phyloP scores from a whole-genome alignment of 2,888 invertebrate species.

The Tromatobia lineatoria region DNA sequence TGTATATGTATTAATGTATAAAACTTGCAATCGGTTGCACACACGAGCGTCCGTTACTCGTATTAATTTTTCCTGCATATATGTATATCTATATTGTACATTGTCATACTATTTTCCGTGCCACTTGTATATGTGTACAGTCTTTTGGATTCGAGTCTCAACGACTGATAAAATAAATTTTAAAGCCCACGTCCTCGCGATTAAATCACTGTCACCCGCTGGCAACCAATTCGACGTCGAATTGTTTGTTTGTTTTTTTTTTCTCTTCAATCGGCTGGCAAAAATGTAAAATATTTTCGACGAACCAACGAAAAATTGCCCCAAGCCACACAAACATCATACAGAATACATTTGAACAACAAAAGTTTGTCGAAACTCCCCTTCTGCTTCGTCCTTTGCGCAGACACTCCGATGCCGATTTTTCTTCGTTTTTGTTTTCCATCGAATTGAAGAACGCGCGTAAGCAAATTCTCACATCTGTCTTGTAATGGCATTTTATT shows the following conservation, averaged over 20 bases:
- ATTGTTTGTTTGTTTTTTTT: background rate
- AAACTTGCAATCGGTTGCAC: conserved; percentile 38
- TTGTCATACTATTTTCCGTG: conserved; percentile 45
- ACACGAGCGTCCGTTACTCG: conserved; percentile 44
- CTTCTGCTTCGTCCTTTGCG: conserved; percentile 54
- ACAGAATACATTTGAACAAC: conserved; percentile 33
- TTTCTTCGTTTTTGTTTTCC: conserved; percentile 14
- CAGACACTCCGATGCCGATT: conserved; percentile 41
- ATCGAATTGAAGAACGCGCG: conserved; percentile 29
- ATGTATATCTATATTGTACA: conserved; percentile 59
- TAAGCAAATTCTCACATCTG: conserved; percentile 36
- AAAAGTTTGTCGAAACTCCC: conserved; percentile 38
- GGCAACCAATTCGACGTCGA: conserved; percentile 1
- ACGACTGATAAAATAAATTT: conserved; percentile 7
- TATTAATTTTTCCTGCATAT: conserved; percentile 31
- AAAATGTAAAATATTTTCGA: too few species aligned
- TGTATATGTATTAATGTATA: conserved; percentile 49
- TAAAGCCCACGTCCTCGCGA: conserved; percentile 8
- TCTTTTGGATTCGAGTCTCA: conserved; percentile 50
- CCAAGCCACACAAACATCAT: conserved; percentile 11
- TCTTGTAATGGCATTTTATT: conserved; percentile 50
- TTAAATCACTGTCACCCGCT: background rate
- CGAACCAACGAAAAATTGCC: conserved; percentile 38
- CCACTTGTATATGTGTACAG: conserved; percentile 23
- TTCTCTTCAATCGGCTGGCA: too few species aligned